Conservation (phyloP, 2,797 vertebrate species). For the Tadarida brasiliensis region DNA sequence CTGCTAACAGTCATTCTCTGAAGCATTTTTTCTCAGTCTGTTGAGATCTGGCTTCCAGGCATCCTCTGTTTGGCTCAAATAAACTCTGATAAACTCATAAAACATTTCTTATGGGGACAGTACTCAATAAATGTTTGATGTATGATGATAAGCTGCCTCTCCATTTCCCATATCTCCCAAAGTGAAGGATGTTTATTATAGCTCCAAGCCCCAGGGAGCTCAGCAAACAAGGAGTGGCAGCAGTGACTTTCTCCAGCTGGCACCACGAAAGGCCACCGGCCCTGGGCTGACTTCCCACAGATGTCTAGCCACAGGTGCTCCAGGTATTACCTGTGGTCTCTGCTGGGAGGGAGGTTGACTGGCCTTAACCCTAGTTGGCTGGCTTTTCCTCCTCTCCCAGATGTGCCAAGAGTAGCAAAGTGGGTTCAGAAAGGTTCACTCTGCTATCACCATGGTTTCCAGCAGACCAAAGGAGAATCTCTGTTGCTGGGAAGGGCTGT, state of each 20-base stretch:
- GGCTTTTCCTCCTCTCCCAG: neutral
- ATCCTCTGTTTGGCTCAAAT: neutral
- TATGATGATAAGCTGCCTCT: neutral
- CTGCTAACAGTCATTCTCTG: neutral
- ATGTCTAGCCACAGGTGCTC: neutral
- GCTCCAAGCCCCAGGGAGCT: conserved; percentile 9
- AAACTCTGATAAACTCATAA: neutral
- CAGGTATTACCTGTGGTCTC: neutral
- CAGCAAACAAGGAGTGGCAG: conserved; percentile 66
- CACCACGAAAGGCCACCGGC: neutral
- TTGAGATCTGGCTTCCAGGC: neutral
- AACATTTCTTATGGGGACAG: neutral
- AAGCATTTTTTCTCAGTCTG: neutral
- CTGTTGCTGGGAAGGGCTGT: neutral
- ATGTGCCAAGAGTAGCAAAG: neutral
- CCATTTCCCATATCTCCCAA: neutral
- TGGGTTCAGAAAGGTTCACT: neutral
- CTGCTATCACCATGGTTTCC: neutral
- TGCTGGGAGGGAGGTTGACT: neutral
- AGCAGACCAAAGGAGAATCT: neutral
- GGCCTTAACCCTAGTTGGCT: neutral
- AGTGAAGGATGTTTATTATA: conserved; percentile 53
- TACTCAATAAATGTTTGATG: neutral
- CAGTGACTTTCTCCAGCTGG: conserved; percentile 10
- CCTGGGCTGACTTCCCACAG: neutral